Conservation (phyloP, 2,888 invertebrate species). For the Lordiphosa andalusiaca region DNA sequence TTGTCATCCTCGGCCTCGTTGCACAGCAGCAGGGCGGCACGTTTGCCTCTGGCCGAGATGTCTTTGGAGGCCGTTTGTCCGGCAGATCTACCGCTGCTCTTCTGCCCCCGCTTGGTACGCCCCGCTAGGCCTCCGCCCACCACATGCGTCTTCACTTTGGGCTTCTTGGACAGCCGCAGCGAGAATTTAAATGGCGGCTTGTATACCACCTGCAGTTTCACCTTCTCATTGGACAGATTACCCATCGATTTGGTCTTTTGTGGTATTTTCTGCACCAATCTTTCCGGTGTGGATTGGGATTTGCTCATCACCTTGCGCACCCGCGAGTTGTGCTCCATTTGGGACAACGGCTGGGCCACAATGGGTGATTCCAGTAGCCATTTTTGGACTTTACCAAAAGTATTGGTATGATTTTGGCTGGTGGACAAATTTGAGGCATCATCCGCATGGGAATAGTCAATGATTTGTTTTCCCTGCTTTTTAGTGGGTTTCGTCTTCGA, state of each 20-base stretch:
- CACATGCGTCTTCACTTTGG: constrained; percentile 80
- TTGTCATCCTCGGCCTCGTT: constrained; percentile 77
- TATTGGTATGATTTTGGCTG: constrained; percentile 80
- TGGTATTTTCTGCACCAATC: constrained; percentile 84
- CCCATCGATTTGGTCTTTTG: constrained; percentile 87
- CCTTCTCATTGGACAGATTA: constrained; percentile 85
- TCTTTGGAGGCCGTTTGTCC: constrained; percentile 41
- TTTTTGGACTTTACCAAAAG: constrained; percentile 90
- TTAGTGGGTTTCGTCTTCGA: constrained; percentile 78
- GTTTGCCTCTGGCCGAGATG: constrained; percentile 65
- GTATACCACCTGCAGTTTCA: constrained; percentile 91
- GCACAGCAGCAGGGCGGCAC: constrained; percentile 76
- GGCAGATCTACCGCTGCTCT: constrained; percentile 56
- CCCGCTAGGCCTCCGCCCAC: constrained; percentile 61
- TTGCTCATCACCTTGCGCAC: constrained; percentile 84
- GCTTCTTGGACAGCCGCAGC: constrained; percentile 84
- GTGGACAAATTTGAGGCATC: constrained; percentile 79
- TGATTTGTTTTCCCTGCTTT: constrained; percentile 83
- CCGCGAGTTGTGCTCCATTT: constrained; percentile 80
- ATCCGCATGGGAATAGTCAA: constrained; percentile 84
- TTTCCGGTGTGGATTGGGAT: constrained; percentile 91
- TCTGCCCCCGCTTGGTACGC: constrained; percentile 66
- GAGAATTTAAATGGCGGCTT: constrained; percentile 94
- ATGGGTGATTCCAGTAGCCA: constrained; percentile 89
- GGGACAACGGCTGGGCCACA: constrained; percentile 79